Evolutionary conservation across 2,113 vertebrate species (phyloP).

Genomic region (Ardeotis arabs): DNA sequence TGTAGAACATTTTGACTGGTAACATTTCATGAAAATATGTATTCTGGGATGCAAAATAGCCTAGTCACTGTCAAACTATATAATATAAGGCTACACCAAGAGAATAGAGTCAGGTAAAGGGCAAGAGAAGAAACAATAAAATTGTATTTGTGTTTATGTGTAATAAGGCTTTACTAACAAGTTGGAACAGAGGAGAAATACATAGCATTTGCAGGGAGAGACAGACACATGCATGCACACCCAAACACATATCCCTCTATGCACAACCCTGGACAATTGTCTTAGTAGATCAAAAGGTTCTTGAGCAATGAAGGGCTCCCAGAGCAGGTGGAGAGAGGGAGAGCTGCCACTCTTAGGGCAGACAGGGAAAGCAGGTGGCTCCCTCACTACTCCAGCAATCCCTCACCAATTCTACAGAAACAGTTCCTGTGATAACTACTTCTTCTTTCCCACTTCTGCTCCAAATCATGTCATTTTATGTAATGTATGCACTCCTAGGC

Average conservation of each 20-base stretch:
- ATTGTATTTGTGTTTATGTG: fast-evolving
- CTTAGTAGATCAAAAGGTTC: neutral
- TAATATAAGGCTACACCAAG: neutral
- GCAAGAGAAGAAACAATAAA: neutral
- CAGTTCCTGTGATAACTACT: neutral
- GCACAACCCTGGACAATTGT: neutral
- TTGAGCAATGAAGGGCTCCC: neutral
- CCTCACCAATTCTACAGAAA: neutral
- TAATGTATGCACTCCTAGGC: neutral
- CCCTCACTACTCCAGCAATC: neutral
- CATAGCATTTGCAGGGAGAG: neutral
- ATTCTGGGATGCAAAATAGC: neutral
- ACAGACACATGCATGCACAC: neutral
- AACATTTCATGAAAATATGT: neutral
- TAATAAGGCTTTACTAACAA: neutral
- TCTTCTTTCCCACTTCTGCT: neutral
- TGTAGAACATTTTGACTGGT: neutral
- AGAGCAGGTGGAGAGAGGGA: neutral
- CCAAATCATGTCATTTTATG: neutral
- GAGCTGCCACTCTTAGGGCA: neutral
- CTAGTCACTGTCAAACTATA: neutral
- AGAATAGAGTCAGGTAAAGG: neutral
- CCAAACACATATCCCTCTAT: neutral
- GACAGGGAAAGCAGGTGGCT: neutral
- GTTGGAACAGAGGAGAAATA: neutral